These are phyloP conservation scores for Stichopus horrens DNA, from an alignment of 53 echinoderm and acorn worm genomes.

Conservation along the genomic window DNA sequence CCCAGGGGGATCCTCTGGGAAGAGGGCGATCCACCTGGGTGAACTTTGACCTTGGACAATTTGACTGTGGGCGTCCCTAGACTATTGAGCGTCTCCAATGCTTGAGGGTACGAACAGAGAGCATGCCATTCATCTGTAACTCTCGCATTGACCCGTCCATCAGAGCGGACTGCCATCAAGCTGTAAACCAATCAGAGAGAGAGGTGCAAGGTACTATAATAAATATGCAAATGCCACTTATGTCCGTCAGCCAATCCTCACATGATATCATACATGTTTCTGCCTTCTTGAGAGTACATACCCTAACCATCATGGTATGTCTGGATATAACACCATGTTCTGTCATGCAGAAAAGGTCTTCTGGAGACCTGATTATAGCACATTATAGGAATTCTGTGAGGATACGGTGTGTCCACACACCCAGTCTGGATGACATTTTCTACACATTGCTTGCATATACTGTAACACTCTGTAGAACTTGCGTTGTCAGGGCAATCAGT, in stretches of 20 bases:
- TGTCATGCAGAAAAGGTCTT: too few species aligned
- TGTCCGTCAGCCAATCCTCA: background rate
- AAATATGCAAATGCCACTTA: background rate
- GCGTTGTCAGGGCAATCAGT: too few species aligned
- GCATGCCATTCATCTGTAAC: slow-evolving; percentile 59
- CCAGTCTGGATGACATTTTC: background rate
- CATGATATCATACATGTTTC: background rate
- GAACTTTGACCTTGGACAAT: slow-evolving; percentile 76
- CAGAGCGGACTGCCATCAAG: background rate
- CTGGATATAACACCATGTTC: too few species aligned
- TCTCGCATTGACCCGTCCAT: background rate
- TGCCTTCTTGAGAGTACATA: background rate
- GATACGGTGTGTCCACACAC: background rate
- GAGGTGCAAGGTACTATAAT: background rate
- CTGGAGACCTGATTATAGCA: too few species aligned
- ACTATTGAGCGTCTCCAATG: slow-evolving; percentile 57
- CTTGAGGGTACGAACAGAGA: slow-evolving; percentile 58
- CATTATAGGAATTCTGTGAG: too few species aligned
- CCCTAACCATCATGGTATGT: too few species aligned
- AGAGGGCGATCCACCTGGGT: slow-evolving; percentile 71
- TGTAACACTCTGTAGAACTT: too few species aligned
- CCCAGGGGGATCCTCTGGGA: slow-evolving; percentile 75
- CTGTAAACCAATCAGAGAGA: slow-evolving; percentile 6
- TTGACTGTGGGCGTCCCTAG: slow-evolving; percentile 60
- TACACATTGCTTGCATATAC: too few species aligned